Conservation (phyloP, 2,888 invertebrate genomes). For the Orchesella flavescens region DNA sequence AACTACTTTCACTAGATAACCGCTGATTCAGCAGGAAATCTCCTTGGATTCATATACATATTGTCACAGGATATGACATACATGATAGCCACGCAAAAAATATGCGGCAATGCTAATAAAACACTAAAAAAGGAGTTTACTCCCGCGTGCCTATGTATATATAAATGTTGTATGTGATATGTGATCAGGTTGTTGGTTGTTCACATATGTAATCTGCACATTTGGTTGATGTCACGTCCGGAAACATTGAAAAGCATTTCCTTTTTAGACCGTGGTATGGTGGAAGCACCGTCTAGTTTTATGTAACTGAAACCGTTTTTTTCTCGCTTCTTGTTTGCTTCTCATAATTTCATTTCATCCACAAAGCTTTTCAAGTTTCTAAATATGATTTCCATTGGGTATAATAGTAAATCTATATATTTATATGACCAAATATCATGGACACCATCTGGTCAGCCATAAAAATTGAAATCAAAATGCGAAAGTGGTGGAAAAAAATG, state of each 20-base stretch:
- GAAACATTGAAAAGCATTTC: too few species aligned
- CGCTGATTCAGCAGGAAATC: conserved; percentile 14
- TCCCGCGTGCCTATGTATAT: too few species aligned
- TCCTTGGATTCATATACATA: neutral
- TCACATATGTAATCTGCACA: too few species aligned
- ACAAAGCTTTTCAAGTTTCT: neutral
- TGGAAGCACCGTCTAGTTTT: too few species aligned
- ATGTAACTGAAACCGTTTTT: neutral
- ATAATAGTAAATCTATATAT: neutral
- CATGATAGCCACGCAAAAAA: neutral
- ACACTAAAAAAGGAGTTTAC: too few species aligned
- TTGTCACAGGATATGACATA: too few species aligned
- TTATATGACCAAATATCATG: conserved; percentile 12
- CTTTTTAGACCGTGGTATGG: too few species aligned
- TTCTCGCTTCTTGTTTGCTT: neutral
- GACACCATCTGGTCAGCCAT: neutral
- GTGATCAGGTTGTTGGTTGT: too few species aligned
- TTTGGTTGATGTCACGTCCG: too few species aligned
- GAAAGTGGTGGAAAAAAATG: conserved; percentile 17
- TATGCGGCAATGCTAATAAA: neutral
- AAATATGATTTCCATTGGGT: too few species aligned
- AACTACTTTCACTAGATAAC: neutral
- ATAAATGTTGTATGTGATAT: too few species aligned
- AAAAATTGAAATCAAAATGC: conserved; percentile 45
- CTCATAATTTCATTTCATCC: conserved; percentile 11